A percentile compares a stretch with the other conserved stretches of the same genome.
These are phyloP conservation scores for Nemapogon koenigi DNA, from an alignment of 2,888 invertebrate genomes.

Conservation along the genomic window DNA sequence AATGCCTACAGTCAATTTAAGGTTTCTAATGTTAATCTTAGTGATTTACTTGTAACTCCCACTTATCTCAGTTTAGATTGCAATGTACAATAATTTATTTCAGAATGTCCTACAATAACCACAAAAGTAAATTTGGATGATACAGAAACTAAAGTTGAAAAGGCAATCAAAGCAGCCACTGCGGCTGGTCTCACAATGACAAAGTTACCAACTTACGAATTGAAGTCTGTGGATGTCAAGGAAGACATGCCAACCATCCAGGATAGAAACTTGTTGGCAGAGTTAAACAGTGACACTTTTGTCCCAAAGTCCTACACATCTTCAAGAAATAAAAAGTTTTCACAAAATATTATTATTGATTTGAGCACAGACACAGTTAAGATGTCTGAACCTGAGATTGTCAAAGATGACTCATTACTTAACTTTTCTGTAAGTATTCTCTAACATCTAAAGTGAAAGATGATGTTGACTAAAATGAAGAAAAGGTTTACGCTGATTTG, in stretches of 20 bases:
- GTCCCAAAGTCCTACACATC: conserved; percentile 66
- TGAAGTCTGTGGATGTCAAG: conserved; percentile 29
- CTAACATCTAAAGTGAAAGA: background rate
- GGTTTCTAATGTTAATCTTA: no score
- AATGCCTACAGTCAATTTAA: no score
- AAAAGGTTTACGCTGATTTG: no score
- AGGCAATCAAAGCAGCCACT: conserved; percentile 54
- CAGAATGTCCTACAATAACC: conserved; percentile 28
- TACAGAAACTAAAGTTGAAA: conserved; percentile 50
- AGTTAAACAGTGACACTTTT: conserved; percentile 75
- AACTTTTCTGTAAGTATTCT: conserved; percentile 68
- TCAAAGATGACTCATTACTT: conserved; percentile 67
- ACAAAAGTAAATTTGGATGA: conserved; percentile 40
- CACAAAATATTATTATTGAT: conserved; percentile 76
- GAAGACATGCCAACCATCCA: conserved; percentile 61
- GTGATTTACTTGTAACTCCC: no score
- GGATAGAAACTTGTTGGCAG: conserved; percentile 67
- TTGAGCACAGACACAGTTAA: conserved; percentile 74
- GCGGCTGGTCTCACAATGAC: conserved; percentile 58
- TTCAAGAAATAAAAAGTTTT: conserved; percentile 65
- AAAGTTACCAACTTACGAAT: conserved; percentile 56
- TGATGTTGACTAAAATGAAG: no score
- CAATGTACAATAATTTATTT: no score
- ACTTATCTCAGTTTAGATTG: no score
- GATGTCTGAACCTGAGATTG: conserved; percentile 61